Evolutionary conservation across 1,140 invertebrate species (phyloP), one percentile per base, ranked within the genome.

Genomic region (Cydia strobilella): DNA sequence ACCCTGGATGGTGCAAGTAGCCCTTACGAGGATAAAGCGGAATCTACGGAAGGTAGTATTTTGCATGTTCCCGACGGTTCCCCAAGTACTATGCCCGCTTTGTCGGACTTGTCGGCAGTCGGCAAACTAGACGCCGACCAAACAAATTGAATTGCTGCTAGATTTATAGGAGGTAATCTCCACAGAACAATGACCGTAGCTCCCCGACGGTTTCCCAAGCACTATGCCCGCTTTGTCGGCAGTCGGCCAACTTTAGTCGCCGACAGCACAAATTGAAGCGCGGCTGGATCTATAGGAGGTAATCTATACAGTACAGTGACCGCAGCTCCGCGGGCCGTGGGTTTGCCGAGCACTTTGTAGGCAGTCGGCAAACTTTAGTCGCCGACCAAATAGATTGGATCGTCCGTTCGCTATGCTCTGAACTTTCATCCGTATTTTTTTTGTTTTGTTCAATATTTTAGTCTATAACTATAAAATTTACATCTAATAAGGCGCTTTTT

Each of bases 261-360:
- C 63, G 23, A 63, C 59, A n/a, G n/a, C n/a, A 65, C 15, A 31
- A 20, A 63, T 65, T 31, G 25, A 12, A 12, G 2, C 2, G 1
- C 2, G 12, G 39, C 12, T 13, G 39, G 39, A 59, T 59, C 51
- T 59, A 59, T 59, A 9, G 18, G 51, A 20, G n/a, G 54, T 23
- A 59, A 10, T 65, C 25, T 65, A 31, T 13, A 15, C 4, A 5
- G 25, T 15, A 31, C 63, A 31, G 15, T 31, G 27, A 15, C 63
- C 63, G 9, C 63, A 35, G 25, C 63, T 20, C 63, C 20, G n/a
- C n/a, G n/a, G n/a, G n/a, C 15, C 63, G 27, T 35, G 15, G 63
- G 63, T 65, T 65, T 35, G 63, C 63, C 63, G 18, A 65, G 27
- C 63, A 65, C 63, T 35, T 31, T 65, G 62, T 35, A 27, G 63